phyloP scores from a whole-genome alignment of 2,113 vertebrate genomes.

The Macquaria australasica region DNA sequence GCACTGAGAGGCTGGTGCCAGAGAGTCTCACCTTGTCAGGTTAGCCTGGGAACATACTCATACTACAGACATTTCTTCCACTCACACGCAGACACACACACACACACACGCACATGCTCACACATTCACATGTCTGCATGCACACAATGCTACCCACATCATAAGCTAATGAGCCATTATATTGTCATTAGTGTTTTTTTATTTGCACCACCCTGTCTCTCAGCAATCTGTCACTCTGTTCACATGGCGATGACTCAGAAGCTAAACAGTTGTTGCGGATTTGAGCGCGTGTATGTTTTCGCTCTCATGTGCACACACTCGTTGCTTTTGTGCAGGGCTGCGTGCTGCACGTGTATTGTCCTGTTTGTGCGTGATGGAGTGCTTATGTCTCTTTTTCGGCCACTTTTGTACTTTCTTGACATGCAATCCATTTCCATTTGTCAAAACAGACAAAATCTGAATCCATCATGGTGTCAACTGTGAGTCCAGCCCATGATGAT shows the following conservation, averaged over 20 bases:
- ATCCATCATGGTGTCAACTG: conserved; percentile 28
- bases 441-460: conserved; percentile 38
- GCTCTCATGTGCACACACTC: not conserved
- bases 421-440: conserved; percentile 48
- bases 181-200: conserved; percentile 81
- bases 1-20: conserved; percentile 81
- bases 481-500: conserved; percentile 22
- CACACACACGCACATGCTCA: conserved; percentile 24
- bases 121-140: conserved; percentile 37
- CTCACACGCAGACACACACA: conserved; percentile 27
- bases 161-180: conserved; percentile 81
- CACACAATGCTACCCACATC: conserved; percentile 68
- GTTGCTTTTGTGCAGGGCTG: conserved; percentile 21
- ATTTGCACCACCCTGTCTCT: conserved; percentile 74
- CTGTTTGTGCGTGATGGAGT: conserved; percentile 11
- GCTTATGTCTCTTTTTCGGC: not conserved
- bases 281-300: conserved; percentile 13
- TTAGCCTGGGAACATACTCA: conserved; percentile 78
- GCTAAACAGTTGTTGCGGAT: conserved; percentile 47
- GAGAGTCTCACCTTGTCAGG: conserved; percentile 84
- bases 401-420: conserved; percentile 15
- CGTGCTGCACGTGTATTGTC: conserved; percentile 17
- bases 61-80: conserved; percentile 62
- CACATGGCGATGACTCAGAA: conserved; percentile 62
- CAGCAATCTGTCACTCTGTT: conserved; percentile 68